Conservation (phyloP, 2,888 invertebrate species). For the Cephus pulcher region DNA sequence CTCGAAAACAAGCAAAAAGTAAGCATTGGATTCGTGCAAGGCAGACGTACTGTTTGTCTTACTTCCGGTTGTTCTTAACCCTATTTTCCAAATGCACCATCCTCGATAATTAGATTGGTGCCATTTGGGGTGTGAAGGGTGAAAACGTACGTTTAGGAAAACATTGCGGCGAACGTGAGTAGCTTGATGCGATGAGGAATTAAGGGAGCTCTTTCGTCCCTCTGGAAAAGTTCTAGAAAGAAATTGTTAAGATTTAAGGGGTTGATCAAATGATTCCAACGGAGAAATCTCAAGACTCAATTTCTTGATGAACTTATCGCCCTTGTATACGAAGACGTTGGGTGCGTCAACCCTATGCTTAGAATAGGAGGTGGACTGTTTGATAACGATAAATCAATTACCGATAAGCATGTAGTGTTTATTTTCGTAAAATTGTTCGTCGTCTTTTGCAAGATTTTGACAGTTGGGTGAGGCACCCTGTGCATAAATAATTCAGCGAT, state of each 20-base stretch:
- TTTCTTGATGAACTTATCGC: background rate
- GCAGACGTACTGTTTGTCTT: background rate
- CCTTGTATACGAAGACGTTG: background rate
- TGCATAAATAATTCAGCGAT: constrained; percentile 37
- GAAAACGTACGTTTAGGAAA: background rate
- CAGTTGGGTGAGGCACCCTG: too few species aligned
- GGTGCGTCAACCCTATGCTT: background rate
- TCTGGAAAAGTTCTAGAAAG: background rate
- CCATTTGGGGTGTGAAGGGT: background rate
- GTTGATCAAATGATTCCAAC: background rate
- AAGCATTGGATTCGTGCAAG: background rate
- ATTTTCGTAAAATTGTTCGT: background rate
- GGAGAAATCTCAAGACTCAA: background rate
- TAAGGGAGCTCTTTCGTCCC: background rate
- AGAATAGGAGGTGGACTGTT: background rate
- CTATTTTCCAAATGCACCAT: background rate
- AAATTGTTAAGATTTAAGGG: background rate
- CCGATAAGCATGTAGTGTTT: background rate
- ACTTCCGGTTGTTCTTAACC: background rate
- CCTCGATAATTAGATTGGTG: background rate
- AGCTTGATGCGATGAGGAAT: background rate
- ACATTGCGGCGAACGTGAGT: background rate
- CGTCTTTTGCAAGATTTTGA: background rate
- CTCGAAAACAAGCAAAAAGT: background rate
- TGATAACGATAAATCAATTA: background rate